These are phyloP conservation scores for Brachyopa scutellaris DNA, from an alignment of 2,888 invertebrate species.

Conservation along the genomic window DNA sequence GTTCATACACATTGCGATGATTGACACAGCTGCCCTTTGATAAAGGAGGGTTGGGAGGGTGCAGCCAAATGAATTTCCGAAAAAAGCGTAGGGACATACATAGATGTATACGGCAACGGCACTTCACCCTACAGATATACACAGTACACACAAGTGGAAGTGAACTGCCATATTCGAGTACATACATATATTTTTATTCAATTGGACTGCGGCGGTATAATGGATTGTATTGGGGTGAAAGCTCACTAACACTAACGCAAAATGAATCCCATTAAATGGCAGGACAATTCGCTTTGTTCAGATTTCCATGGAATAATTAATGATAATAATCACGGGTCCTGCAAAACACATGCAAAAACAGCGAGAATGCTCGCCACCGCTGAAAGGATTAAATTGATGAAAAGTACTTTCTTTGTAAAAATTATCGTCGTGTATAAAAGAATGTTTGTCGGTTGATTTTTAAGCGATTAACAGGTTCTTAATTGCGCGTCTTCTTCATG, in stretches of 20 bases:
- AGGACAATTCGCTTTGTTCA: conserved; percentile 52
- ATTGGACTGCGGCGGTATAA: conserved; percentile 45
- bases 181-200: conserved; percentile 53
- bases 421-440: conserved; percentile 8
- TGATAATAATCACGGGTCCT: conserved; percentile 27
- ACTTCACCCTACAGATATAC: background rate
- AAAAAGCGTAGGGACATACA: conserved; percentile 5
- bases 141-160: no score
- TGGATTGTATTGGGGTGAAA: conserved; percentile 29
- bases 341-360: conserved; percentile 24
- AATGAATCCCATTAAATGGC: conserved; percentile 40
- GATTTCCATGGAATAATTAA: background rate
- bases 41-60: background rate
- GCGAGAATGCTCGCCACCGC: background rate
- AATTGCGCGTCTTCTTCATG: background rate
- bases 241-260: background rate
- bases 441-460: conserved; percentile 29
- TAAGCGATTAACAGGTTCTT: conserved; percentile 37
- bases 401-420: conserved; percentile 13
- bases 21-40: conserved; percentile 67
- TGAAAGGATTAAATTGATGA: conserved; percentile 40
- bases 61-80: conserved; percentile 43
- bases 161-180: conserved; percentile 34
- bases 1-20: conserved; percentile 71
- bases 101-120: background rate